Evolutionary conservation across 2,888 invertebrate genomes (phyloP).

Genomic region (Anoplius nigerrimus): DNA sequence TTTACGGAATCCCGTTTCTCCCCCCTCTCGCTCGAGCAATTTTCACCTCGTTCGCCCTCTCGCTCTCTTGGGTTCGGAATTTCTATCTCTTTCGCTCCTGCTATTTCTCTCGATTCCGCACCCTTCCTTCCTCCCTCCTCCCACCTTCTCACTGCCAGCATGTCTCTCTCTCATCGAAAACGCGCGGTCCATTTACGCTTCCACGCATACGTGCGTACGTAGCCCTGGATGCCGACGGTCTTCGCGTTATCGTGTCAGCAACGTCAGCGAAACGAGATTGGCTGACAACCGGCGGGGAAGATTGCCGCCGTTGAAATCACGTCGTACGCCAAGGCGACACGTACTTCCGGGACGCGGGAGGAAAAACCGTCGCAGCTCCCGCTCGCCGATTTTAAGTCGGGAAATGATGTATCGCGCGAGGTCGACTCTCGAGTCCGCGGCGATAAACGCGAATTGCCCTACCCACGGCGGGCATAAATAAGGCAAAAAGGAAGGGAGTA

Average conservation of each 20-base stretch:
- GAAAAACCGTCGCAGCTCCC: too few species aligned
- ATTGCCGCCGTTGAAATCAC: slow-evolving; percentile 22
- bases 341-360: neutral
- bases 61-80: neutral
- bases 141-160: slow-evolving; percentile 15
- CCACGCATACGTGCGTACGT: slow-evolving; percentile 31
- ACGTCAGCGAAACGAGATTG: slow-evolving; percentile 60
- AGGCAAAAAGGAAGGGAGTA: too few species aligned
- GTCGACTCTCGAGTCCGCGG: too few species aligned
- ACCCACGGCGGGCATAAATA: too few species aligned
- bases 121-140: slow-evolving; percentile 23
- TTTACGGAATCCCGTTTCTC: too few species aligned
- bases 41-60: slow-evolving; percentile 8
- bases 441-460: too few species aligned
- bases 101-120: slow-evolving; percentile 18
- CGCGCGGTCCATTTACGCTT: slow-evolving; percentile 10
- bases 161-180: neutral
- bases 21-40: too few species aligned
- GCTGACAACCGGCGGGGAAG: slow-evolving; percentile 31
- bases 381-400: too few species aligned
- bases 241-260: slow-evolving; percentile 42
- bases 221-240: slow-evolving; percentile 23
- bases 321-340: slow-evolving; percentile 15
- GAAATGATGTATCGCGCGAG: too few species aligned
- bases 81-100: slow-evolving; percentile 19